These are phyloP conservation scores for Epinotia demarniana DNA, from an alignment of 2,888 invertebrate species.

Conservation along the genomic window DNA sequence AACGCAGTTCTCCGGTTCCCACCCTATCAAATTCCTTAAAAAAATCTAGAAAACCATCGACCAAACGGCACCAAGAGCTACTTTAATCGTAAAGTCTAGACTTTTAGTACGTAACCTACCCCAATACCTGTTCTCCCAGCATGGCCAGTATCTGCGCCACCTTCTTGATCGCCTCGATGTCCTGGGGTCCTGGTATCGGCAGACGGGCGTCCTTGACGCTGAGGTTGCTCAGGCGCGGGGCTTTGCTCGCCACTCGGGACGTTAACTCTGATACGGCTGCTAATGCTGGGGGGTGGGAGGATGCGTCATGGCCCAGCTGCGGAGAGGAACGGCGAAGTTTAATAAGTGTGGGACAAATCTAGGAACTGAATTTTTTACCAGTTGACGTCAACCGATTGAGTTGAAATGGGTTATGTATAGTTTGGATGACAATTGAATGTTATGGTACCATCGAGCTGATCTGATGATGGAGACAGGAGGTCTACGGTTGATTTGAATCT, in stretches of 20 bases:
- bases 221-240: slow-evolving; percentile 52
- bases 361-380: no score
- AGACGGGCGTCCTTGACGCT: slow-evolving; percentile 56
- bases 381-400: no score
- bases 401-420: no score
- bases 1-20: no score
- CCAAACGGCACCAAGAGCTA: no score
- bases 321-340: not conserved
- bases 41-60: no score
- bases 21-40: no score
- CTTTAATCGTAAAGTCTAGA: not conserved
- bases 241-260: slow-evolving; percentile 47
- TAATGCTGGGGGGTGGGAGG: slow-evolving; percentile 49
- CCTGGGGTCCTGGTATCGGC: slow-evolving; percentile 65
- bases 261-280: slow-evolving; percentile 57
- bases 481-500: no score
- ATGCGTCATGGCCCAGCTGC: slow-evolving; percentile 36
- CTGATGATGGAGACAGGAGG: no score
- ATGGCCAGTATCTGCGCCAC: slow-evolving; percentile 74
- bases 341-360: not conserved
- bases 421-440: no score
- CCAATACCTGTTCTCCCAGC: slow-evolving; percentile 74
- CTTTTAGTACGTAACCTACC: slow-evolving; percentile 46
- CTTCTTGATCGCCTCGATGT: slow-evolving; percentile 72
- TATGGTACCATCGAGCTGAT: no score